Evolutionary conservation across 2,888 invertebrate genomes (phyloP), one percentile per base, ranked within the genome.

Genomic region (Anthrax anthrax): DNA sequence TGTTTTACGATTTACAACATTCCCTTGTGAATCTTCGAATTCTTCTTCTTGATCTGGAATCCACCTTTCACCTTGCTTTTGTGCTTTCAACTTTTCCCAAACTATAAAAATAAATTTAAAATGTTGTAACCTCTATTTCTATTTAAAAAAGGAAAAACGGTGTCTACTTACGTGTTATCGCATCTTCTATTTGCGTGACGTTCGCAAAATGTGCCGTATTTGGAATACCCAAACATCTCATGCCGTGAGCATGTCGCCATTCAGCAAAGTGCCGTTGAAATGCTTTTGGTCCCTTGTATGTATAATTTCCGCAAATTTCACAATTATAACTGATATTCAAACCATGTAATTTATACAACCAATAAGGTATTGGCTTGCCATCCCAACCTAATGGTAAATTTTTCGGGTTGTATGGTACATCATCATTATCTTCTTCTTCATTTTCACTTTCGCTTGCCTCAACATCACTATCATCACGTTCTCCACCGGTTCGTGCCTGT

Each of bases 171-270:
- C 86, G 70, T 37, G 92, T 90, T 42, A 97, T 75, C 0, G 97
- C 97, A 67, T 97, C 97, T 67, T 96, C 96, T 57, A 97, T 97
- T 63, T 94, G 91, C 1, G 97, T 98, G 36, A 99, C 97, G 67
- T 98, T 99, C 1, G 98, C 97, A 71, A 99, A 99, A 72, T 99
- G 98, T 1, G 98, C 97, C 0, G 98, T 99, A 67, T 99, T 99
- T 0, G 98, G 98, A 56, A 99, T 98, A 8, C 97, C 97, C 16
- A 99, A 75, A 64, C 98, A 99, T 18, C 96, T 75, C 97, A 98
- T 98, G 34, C 97, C 97, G 64, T 86, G 86, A 13, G 86, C 85
- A 59, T 86, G 86, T 19, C 85, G 71, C 86, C 87, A 87, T 63
- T 86, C 87, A 0, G 97, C 95, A 72, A 99, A 99, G 70, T 99